phyloP scores from a whole-genome alignment of 2,113 vertebrate species.

The Ammospiza caudacuta region DNA sequence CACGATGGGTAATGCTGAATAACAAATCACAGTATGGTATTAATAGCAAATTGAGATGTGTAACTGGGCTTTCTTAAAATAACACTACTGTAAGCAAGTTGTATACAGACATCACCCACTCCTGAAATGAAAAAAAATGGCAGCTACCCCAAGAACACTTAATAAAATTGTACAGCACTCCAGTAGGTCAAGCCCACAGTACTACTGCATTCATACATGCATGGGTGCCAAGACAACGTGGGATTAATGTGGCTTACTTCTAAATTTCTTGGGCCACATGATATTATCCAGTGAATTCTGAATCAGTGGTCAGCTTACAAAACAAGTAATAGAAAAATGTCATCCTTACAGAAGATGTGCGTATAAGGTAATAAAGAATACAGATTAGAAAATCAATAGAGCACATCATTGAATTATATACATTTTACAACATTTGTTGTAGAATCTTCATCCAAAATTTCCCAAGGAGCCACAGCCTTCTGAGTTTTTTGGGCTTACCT shows the following conservation, averaged over 20 bases:
- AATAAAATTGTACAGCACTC: not conserved
- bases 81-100: not conserved
- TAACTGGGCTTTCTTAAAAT: not conserved
- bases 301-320: not conserved
- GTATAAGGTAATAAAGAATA: not conserved
- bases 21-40: not conserved
- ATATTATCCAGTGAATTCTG: not conserved
- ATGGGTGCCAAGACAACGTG: not conserved
- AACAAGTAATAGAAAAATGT: not conserved
- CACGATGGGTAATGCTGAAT: not conserved
- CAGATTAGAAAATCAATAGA: not conserved
- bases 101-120: not conserved
- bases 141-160: not conserved
- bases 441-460: not conserved
- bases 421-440: not conserved
- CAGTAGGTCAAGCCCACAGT: not conserved
- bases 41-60: fast-evolving
- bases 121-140: not conserved
- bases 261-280: not conserved
- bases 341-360: not conserved
- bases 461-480: not conserved
- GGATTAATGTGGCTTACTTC: not conserved
- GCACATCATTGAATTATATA: fast-evolving
- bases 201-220: not conserved
- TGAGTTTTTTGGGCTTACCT: not conserved